Evolutionary conservation across 2,797 vertebrate species (phyloP), one percentile per base, ranked within the genome.

Genomic region (Coilia nasus): DNA sequence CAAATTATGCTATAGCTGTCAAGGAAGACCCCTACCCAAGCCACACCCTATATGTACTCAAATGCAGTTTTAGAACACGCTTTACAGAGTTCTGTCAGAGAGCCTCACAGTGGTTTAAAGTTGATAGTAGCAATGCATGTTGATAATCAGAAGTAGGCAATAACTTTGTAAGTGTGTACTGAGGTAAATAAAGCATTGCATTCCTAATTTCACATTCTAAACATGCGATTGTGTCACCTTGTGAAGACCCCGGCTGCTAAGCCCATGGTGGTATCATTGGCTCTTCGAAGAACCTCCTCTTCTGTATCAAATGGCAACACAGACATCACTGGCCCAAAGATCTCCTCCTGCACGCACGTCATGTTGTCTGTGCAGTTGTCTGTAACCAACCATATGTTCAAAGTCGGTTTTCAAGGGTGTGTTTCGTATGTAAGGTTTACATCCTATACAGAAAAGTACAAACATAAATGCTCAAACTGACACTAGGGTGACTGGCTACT

Each of bases 311-410:
- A 99, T 0, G 97, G 90, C 90, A 99, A 89, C 87, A 99, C 96
- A 3, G 97, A 97, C 98, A 99, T 99, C 83, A 99, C 98, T 0
- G 98, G 98, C 6, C 98, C 98, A 41, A 99, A 99, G 92, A 99
- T 99, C 94, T 99, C 98, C 88, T 99, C 98, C 90, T 94, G 96
- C 88, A 99, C 98, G 82, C 98, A 99, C 0, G 95, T 97, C 98
- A 99, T 99, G 81, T 96, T 94, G 84, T 99, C 98, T 0, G 88
- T 96, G 93, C 98, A 99, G 92, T 95, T 89, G 54, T 95, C 98
- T 99, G 88, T 14, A 23, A 11, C 21, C 54, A 60, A 78, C 17
- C 71, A 78, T 44, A 75, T 17, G 21, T 21, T 21, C 57, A 59
- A 54, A 54, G 31, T 31, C 35, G 64, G 11, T 71, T 19, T 31